These are phyloP conservation scores for Ameiurus melas DNA, from an alignment of 2,113 vertebrate species.

Conservation along the genomic window DNA sequence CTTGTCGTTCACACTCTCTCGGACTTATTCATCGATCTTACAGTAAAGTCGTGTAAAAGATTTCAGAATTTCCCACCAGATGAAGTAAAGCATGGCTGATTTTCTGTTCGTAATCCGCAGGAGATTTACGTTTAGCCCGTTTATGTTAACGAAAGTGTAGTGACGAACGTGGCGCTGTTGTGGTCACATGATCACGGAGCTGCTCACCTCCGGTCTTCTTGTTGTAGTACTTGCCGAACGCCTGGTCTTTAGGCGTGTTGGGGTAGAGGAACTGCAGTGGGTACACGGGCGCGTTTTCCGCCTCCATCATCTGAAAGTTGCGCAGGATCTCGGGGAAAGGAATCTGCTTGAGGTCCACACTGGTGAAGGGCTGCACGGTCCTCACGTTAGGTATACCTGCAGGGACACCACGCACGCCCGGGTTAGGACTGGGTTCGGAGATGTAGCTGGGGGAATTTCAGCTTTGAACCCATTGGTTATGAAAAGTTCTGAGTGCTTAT, in stretches of 20 bases:
- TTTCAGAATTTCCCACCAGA: no score
- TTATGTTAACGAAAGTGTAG: no score
- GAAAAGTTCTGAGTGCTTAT: no score
- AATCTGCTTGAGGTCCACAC: slow-evolving; percentile 78
- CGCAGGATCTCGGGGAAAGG: slow-evolving; percentile 87
- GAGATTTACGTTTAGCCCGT: background rate
- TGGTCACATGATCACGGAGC: background rate
- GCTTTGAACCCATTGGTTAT: background rate
- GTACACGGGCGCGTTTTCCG: slow-evolving; percentile 82
- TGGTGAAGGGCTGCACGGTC: slow-evolving; percentile 86
- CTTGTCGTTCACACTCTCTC: no score
- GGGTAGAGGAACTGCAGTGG: slow-evolving; percentile 88
- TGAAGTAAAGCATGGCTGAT: no score
- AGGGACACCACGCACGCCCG: slow-evolving; percentile 20
- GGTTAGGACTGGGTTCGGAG: background rate
- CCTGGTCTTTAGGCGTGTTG: slow-evolving; percentile 77
- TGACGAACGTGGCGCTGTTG: background rate
- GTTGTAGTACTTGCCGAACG: slow-evolving; percentile 83
- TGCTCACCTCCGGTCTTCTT: slow-evolving; percentile 72
- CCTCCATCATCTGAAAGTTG: slow-evolving; percentile 82
- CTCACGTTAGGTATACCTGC: slow-evolving; percentile 71
- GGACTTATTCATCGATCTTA: no score
- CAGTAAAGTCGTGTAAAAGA: no score
- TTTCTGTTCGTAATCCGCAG: no score
- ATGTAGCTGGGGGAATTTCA: background rate